Conservation (phyloP, 2,113 vertebrate genomes). For the Burhinus oedicnemus region DNA sequence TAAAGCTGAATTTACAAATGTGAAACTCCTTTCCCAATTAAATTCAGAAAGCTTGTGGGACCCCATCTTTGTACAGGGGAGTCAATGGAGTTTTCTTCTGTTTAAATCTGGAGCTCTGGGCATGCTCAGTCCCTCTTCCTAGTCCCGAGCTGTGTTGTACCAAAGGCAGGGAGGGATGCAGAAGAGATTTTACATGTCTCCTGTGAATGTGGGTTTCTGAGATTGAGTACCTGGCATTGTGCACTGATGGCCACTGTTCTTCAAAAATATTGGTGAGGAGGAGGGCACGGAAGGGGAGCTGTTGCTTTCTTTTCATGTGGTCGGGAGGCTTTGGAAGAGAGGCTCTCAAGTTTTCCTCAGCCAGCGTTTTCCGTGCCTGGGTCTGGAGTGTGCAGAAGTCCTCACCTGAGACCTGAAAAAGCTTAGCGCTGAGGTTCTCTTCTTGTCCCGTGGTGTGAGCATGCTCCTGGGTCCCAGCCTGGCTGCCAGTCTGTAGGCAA, state of each 20-base stretch:
- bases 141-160: neutral
- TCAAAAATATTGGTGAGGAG: neutral
- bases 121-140: neutral
- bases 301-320: neutral
- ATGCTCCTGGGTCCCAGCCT: neutral
- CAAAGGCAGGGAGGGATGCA: neutral
- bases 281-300: rapidly evolving
- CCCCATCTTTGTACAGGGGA: neutral
- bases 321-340: neutral
- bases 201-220: neutral
- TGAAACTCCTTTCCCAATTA: neutral
- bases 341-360: neutral
- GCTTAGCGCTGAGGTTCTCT: neutral
- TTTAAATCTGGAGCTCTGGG: neutral
- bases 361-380: rapidly evolving
- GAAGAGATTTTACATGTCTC: neutral
- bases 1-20: neutral
- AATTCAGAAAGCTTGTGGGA: neutral
- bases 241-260: neutral
- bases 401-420: neutral
- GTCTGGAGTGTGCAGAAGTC: neutral
- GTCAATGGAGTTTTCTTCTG: neutral
- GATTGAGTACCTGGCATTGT: neutral
- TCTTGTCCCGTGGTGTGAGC: rapidly evolving
- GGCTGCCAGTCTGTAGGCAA: neutral